phyloP scores from a whole-genome alignment of 2,797 vertebrate species.

The Microchirus variegatus region DNA sequence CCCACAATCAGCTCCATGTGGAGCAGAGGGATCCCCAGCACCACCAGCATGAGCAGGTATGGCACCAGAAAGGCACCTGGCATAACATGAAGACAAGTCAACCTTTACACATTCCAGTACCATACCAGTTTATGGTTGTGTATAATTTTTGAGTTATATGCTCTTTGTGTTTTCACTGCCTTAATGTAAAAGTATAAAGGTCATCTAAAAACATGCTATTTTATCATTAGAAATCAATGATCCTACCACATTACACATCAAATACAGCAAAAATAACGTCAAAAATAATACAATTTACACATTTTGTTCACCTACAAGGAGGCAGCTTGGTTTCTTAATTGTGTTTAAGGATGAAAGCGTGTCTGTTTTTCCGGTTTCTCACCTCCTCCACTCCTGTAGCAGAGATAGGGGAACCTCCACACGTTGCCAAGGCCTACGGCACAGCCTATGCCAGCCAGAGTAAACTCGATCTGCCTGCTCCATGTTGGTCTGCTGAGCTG shows the following conservation, averaged over 20 bases:
- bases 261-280: not conserved
- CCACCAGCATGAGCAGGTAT: slow-evolving; percentile 80
- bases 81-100: not conserved
- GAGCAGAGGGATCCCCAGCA: slow-evolving; percentile 83
- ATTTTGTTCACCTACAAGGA: slow-evolving; percentile 14
- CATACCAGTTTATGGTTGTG: not conserved
- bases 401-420: slow-evolving; percentile 85
- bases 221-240: not conserved
- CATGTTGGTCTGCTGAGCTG: slow-evolving; percentile 73
- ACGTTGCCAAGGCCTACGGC: slow-evolving; percentile 83
- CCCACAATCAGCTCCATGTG: slow-evolving; percentile 83
- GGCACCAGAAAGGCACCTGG: slow-evolving; percentile 83
- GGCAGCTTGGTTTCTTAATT: not conserved
- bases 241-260: not conserved
- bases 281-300: not conserved
- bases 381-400: slow-evolving; percentile 85
- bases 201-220: not conserved
- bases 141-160: no score
- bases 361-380: slow-evolving; percentile 33
- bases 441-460: slow-evolving; percentile 80
- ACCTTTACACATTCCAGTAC: not conserved
- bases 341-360: not conserved
- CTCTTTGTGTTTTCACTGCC: not conserved
- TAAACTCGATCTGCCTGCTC: slow-evolving; percentile 84
- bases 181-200: not conserved